A percentile compares a stretch with the other conserved stretches of the same genome.
Evolutionary conservation across 1,140 invertebrate species (phyloP).

Genomic region (Drosophila pseudoobscura): DNA sequence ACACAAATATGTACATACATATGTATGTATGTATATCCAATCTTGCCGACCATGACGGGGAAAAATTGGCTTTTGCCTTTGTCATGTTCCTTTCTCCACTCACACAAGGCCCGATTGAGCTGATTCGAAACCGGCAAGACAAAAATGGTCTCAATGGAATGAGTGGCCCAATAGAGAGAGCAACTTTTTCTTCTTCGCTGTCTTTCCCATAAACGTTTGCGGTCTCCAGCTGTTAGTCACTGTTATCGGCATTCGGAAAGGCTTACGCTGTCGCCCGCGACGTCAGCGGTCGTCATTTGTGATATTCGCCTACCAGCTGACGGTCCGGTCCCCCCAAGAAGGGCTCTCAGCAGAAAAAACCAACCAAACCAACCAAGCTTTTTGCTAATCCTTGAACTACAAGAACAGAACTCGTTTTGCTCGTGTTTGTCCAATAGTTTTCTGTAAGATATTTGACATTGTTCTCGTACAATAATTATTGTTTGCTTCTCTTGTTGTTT

Average conservation of each 20-base stretch:
- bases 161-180: conserved; percentile 8
- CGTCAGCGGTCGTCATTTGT: too few species aligned
- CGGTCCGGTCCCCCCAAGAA: too few species aligned
- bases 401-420: too few species aligned
- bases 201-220: conserved; percentile 19
- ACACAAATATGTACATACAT: not conserved
- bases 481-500: conserved; percentile 9
- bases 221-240: conserved; percentile 6
- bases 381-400: too few species aligned
- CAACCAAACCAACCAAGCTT: too few species aligned
- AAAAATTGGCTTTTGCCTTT: too few species aligned
- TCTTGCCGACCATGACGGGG: not conserved
- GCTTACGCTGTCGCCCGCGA: too few species aligned
- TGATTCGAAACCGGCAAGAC: not conserved
- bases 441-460: conserved; percentile 20
- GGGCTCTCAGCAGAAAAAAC: too few species aligned
- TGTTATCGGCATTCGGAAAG: conserved; percentile 13
- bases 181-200: not conserved
- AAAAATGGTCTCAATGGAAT: conserved; percentile 18
- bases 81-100: too few species aligned
- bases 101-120: not conserved
- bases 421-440: conserved; percentile 12
- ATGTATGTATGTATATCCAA: not conserved
- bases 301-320: too few species aligned
- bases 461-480: conserved; percentile 26